A percentile compares a stretch with the other conserved stretches of the same genome.
phyloP scores from a whole-genome alignment of 2,113 vertebrate species.

The Onychostruthus taczanowskii region DNA sequence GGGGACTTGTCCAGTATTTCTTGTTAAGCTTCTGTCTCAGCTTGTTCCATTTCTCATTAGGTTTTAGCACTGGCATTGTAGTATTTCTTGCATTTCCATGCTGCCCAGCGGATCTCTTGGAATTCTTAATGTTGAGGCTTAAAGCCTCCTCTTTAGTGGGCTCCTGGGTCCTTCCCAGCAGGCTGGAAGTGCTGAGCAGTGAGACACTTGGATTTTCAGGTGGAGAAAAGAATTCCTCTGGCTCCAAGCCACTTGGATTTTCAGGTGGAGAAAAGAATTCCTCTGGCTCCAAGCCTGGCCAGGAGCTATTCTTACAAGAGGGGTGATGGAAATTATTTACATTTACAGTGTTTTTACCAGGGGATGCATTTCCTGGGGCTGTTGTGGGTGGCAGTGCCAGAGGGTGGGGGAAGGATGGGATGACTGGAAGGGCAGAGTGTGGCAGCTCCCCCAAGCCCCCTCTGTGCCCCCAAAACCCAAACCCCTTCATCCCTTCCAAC shows the following conservation, averaged over 20 bases:
- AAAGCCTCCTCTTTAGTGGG: not conserved
- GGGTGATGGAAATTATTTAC: not conserved
- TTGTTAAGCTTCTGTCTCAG: conserved; percentile 74
- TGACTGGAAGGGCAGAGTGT: not conserved
- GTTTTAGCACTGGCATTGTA: conserved; percentile 49
- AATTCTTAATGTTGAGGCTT: conserved; percentile 48
- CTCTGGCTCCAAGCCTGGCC: not conserved
- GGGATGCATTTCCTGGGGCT: not conserved
- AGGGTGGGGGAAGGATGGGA: not conserved
- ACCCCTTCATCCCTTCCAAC: not conserved
- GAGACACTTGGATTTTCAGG: conserved; percentile 4
- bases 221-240: not conserved
- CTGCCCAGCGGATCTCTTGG: conserved; percentile 53
- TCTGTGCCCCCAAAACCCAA: rapidly evolving
- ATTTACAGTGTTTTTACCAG: not conserved
- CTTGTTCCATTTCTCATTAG: conserved; percentile 73
- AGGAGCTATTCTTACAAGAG: not conserved
- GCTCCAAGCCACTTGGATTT: conserved; percentile 5
- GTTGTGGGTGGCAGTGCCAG: not conserved
- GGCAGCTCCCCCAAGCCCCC: rapidly evolving
- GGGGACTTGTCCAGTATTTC: conserved; percentile 73
- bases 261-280: not conserved
- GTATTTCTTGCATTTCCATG: conserved; percentile 70
- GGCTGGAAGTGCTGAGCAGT: not conserved
- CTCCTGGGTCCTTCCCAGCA: not conserved